phyloP scores from a whole-genome alignment of 2,113 vertebrate species.

The Dipodomys spectabilis region DNA sequence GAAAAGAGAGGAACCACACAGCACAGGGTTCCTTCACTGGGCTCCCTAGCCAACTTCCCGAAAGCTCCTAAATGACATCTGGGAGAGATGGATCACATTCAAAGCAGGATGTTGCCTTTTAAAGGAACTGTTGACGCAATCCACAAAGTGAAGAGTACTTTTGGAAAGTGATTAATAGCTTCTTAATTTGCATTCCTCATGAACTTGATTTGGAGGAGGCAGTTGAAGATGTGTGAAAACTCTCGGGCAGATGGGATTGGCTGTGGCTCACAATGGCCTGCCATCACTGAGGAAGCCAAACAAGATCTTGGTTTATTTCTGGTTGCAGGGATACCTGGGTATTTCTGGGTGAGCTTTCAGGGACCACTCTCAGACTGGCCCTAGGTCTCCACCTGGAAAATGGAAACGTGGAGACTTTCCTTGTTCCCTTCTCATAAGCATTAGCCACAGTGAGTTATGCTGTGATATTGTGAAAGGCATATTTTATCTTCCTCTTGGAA shows the following conservation, averaged over 20 bases:
- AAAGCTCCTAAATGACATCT: not conserved
- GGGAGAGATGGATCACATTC: not conserved
- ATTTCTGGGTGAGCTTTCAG: not conserved
- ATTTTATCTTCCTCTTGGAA: not conserved
- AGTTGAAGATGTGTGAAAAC: not conserved
- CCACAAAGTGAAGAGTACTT: not conserved
- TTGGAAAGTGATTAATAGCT: not conserved
- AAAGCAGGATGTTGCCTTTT: conserved; percentile 7
- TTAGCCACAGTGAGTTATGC: not conserved
- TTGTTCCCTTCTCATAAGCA: not conserved
- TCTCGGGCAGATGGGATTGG: not conserved
- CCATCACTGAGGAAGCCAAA: not conserved
- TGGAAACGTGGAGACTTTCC: not conserved
- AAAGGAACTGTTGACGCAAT: conserved; percentile 19
- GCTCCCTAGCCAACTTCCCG: not conserved
- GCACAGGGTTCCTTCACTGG: not conserved
- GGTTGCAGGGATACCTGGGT: not conserved
- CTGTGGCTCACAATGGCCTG: not conserved
- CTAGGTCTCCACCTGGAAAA: not conserved
- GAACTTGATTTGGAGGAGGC: not conserved
- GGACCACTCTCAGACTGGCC: not conserved
- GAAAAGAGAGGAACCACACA: not conserved
- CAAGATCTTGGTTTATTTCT: not conserved
- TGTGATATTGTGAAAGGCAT: not conserved
- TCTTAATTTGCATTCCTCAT: not conserved